These are phyloP conservation scores for Agrochola macilenta DNA, from an alignment of 2,888 invertebrate genomes.

Conservation along the genomic window DNA sequence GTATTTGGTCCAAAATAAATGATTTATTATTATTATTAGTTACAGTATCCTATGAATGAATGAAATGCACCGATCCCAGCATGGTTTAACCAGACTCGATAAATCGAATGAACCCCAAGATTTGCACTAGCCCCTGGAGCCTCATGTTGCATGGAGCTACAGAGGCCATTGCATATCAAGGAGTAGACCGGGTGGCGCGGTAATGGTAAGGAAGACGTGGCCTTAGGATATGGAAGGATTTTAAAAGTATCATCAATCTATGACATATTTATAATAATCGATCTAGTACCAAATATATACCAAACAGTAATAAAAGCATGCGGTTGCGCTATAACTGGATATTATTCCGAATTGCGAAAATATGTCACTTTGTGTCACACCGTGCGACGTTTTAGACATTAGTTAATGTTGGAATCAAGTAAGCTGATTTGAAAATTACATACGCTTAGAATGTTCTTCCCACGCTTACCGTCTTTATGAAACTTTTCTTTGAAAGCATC, in stretches of 20 bases:
- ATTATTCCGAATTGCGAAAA: neutral
- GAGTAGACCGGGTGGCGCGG: no score
- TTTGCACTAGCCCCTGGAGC: no score
- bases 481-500: conserved; percentile 95
- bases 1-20: no score
- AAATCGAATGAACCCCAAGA: no score
- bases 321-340: neutral
- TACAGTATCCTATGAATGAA: neutral
- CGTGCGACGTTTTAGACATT: neutral
- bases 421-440: neutral
- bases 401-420: neutral
- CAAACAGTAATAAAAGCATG: neutral
- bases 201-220: no score
- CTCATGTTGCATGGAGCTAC: no score
- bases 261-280: neutral
- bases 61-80: no score
- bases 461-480: conserved; percentile 90
- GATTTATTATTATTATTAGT: no score
- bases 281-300: no score
- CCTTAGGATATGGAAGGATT: no score
- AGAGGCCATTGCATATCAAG: no score
- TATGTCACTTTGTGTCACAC: neutral
- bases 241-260: neutral
- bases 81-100: no score
- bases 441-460: neutral